Base-by-base conservation (phyloP, 2,888 invertebrate genomes). In the Schizotus pectinicornis region DNA sequence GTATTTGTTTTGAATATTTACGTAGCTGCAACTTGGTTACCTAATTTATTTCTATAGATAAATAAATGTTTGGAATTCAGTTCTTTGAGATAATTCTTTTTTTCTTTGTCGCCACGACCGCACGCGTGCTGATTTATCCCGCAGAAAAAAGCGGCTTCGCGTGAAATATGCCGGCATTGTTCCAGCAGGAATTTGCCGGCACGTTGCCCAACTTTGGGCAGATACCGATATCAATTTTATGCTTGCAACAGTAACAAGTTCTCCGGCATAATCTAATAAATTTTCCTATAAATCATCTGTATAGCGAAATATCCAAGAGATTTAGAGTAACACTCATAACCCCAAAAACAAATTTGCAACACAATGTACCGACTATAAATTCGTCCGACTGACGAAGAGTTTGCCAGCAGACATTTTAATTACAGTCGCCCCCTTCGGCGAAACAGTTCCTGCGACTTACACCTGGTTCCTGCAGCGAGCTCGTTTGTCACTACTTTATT, bases 341-440 rank as follows among this genome's bases (percentile, higher is more conserved):
- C 73, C 73, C 71, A 68, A 77, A 22, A 77, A 76, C 77, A 77
- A 77, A 76, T 77, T 77, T 74, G 70, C 71, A 72, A 73, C 74
- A 72, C 72, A 74, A 72, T 72, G 73, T 74, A 74, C 70, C 68
- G 71, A 74, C 76, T 66, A 77, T 77, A 77, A 77, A 77, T 77
- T 77, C 72, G 72, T 76, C 74, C 69, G 72, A 72, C 72, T 74
- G 74, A 74, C 75, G 72, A 75, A 73, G 71, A 74, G 71, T 71
- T 72, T 70, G 73, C 73, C 63, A 66, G 71, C 68, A 75, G 78
- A 79, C 78, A 75, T 78, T 79, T 79, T 79, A 78, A 79, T 79
- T 79, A 78, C 77, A 68, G 67, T 62, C 64, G 63, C 67, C 72
- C 72, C 71, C 68, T 65, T 66, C 61, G 65, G 64, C 63, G 67